phyloP scores from a whole-genome alignment of 2,888 invertebrate species.

The Seira ritae region DNA sequence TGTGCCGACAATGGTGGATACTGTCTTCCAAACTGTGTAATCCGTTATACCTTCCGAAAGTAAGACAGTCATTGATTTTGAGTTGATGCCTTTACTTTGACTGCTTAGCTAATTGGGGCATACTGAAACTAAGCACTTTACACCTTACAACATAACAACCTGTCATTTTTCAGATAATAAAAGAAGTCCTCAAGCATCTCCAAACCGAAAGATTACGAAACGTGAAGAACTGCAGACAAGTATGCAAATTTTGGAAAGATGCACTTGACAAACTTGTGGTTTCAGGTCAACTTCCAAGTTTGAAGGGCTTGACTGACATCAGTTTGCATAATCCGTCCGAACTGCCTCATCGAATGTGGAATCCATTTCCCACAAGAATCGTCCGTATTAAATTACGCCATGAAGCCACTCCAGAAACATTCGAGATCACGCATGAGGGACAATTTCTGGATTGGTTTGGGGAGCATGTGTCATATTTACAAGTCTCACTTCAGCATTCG shows the following conservation, averaged over 20 bases:
- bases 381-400: slow-evolving; percentile 28
- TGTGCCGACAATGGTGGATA: slow-evolving; percentile 35
- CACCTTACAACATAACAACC: too few species aligned
- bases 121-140: too few species aligned
- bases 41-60: slow-evolving; percentile 38
- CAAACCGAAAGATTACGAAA: neutral
- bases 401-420: neutral
- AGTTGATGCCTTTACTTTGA: neutral
- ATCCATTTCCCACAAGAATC: slow-evolving; percentile 51
- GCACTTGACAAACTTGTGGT: slow-evolving; percentile 29
- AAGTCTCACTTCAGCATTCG: slow-evolving; percentile 23
- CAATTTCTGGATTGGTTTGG: slow-evolving; percentile 6
- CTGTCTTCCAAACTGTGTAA: slow-evolving; percentile 15
- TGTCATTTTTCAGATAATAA: slow-evolving; percentile 32
- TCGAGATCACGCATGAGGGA: neutral
- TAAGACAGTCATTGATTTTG: neutral
- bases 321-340: neutral
- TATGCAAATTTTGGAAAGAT: slow-evolving; percentile 36
- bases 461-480: slow-evolving; percentile 20
- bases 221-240: neutral
- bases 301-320: slow-evolving; percentile 27
- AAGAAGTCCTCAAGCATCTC: neutral
- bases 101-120: too few species aligned
- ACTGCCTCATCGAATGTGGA: neutral
- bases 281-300: neutral